Evolutionary conservation across 2,113 vertebrate genomes (phyloP).

Genomic region (Myocastor coypus): DNA sequence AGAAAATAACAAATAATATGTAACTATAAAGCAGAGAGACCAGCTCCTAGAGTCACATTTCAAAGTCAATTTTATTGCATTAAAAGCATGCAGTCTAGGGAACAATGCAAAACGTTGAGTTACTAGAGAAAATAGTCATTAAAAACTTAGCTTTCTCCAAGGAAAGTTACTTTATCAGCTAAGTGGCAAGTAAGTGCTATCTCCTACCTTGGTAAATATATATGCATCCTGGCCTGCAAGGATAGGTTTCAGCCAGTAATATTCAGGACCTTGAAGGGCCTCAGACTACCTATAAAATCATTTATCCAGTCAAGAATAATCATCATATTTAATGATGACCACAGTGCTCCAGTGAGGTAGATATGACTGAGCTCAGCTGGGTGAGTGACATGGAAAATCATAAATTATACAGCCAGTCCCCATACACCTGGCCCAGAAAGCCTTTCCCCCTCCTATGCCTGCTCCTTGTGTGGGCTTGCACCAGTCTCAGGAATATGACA

Average conservation of each 20-base stretch:
- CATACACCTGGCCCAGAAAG: background rate
- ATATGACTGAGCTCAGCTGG: background rate
- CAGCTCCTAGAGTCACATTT: background rate
- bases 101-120: conserved; percentile 35
- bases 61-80: conserved; percentile 22
- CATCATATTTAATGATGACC: conserved; percentile 22
- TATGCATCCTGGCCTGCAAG: background rate
- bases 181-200: background rate
- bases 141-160: conserved; percentile 10
- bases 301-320: conserved; percentile 22
- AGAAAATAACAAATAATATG: background rate
- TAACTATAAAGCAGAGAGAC: background rate
- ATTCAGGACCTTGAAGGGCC: background rate
- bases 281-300: conserved; percentile 10
- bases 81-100: background rate
- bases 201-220: background rate
- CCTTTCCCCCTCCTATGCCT: background rate
- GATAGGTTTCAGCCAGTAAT: background rate
- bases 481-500: background rate
- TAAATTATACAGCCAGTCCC: background rate
- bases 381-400: background rate
- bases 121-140: conserved; percentile 2
- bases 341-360: background rate
- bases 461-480: background rate
- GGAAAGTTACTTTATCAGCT: conserved; percentile 19